These are phyloP conservation scores for Nomada goodeniana DNA, from an alignment of 2,888 invertebrate genomes.

Conservation along the genomic window DNA sequence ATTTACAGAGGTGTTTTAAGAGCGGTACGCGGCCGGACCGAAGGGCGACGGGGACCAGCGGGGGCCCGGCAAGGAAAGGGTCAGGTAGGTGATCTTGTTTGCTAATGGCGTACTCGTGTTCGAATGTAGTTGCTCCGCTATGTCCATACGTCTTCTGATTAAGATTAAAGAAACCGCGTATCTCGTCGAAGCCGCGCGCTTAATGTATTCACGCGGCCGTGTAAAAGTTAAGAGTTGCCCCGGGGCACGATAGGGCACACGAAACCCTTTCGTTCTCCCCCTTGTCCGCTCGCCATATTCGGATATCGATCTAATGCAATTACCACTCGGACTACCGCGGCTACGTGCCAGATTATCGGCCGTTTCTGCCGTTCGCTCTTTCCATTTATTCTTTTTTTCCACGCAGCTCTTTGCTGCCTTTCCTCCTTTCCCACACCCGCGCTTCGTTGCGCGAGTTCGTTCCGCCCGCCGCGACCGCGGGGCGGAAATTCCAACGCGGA, in stretches of 20 bases:
- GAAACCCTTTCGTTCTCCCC: conserved; percentile 59
- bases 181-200: conserved; percentile 72
- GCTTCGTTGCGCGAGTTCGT: conserved; percentile 13
- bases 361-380: neutral
- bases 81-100: conserved; percentile 82
- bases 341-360: conserved; percentile 42
- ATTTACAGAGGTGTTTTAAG: conserved; percentile 77
- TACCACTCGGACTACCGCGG: conserved; percentile 59
- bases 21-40: conserved; percentile 50
- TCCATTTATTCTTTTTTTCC: neutral
- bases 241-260: conserved; percentile 72
- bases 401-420: neutral
- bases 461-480: neutral
- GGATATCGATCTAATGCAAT: conserved; percentile 72
- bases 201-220: conserved; percentile 75
- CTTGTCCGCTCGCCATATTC: conserved; percentile 55
- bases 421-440: neutral
- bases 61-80: conserved; percentile 59
- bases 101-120: conserved; percentile 84
- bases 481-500: conserved; percentile 29
- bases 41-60: conserved; percentile 18
- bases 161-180: conserved; percentile 83
- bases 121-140: conserved; percentile 80
- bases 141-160: conserved; percentile 83
- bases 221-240: conserved; percentile 75